Conservation (phyloP, 2,113 vertebrate species). For the Hyaena hyaena region DNA sequence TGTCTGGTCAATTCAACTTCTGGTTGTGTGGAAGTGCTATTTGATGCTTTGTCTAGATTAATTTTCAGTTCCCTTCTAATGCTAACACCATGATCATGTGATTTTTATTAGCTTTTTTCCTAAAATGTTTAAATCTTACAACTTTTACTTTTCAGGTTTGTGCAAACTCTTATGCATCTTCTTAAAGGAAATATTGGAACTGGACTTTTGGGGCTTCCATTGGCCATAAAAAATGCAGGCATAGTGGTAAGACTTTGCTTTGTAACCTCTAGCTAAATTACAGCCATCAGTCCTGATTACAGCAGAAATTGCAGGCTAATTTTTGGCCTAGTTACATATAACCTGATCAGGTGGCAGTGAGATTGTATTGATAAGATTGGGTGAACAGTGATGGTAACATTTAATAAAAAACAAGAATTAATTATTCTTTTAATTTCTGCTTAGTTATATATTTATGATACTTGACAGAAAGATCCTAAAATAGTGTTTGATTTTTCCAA, state of each 20-base stretch:
- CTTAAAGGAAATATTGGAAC: slow-evolving; percentile 95
- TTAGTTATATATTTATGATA: neutral
- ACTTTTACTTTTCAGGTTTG: slow-evolving; percentile 85
- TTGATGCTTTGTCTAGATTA: neutral
- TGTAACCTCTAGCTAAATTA: neutral
- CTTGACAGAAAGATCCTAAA: slow-evolving; percentile 1
- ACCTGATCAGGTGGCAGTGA: neutral
- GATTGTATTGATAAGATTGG: slow-evolving; percentile 30
- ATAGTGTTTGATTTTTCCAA: neutral
- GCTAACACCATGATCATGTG: neutral
- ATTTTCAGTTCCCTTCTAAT: neutral
- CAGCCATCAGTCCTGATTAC: neutral
- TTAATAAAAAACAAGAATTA: slow-evolving; percentile 15
- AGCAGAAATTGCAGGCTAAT: neutral
- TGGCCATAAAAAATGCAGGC: slow-evolving; percentile 93
- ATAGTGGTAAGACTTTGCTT: slow-evolving; percentile 88
- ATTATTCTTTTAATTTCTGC: slow-evolving; percentile 21
- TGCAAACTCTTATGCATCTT: slow-evolving; percentile 91
- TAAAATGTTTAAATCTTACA: neutral
- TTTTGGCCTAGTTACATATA: neutral
- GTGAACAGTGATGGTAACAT: neutral
- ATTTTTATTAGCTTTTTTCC: neutral
- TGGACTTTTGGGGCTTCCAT: slow-evolving; percentile 92
- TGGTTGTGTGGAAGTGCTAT: neutral
- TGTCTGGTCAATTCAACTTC: neutral